Evolutionary conservation across 1,140 invertebrate genomes (phyloP), one percentile per base, ranked within the genome.

Genomic region (Drosophila santomea): DNA sequence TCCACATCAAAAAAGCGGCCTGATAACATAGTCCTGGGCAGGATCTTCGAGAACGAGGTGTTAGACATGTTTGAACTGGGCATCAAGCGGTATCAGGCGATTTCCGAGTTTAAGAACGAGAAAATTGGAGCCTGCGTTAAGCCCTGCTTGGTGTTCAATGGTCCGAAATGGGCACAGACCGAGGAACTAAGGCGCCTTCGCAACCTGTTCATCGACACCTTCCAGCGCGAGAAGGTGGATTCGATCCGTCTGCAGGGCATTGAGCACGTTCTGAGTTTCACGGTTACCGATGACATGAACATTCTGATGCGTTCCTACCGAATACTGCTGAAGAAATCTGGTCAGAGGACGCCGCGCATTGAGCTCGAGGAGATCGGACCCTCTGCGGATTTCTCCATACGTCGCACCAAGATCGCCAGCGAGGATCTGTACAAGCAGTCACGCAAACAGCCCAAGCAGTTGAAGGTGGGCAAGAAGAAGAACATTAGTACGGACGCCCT

Each of bases 21-120:
- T 2, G 95, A 99, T 88, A 99, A 99, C 93, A 92, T 99, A 47
- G 93, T 99, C 36, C 92, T 99, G 64, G 98, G 97, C 3, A 94
- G 99, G 77, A 96, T 97, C 78, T 99, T 96, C 93, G 97, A 99
- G 93, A 94, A 96, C 83, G 96, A 96, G 50, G 92, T 99, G 28
- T 93, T 99, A 43, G 99, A 99, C 91, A 99, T 99, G 97, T 95
- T 98, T 79, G 99, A 99, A 94, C 94, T 99, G 68, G 97, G 97
- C 20, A 94, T 99, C 15, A 96, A 97, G 69, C 95, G 96, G 47
- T 99, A 95, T 89, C 95, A 95, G 93, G 93, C 95, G 10, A 93
- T 99, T 86, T 92, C 94, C 47, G 96, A 97, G 36, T 98, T 98
- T 79, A 95, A 96, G 89, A 94, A 94, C 55, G 94, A 95, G 25